Base-by-base conservation (phyloP, 1,140 invertebrate species). In the Protaetia brevitarsis region DNA sequence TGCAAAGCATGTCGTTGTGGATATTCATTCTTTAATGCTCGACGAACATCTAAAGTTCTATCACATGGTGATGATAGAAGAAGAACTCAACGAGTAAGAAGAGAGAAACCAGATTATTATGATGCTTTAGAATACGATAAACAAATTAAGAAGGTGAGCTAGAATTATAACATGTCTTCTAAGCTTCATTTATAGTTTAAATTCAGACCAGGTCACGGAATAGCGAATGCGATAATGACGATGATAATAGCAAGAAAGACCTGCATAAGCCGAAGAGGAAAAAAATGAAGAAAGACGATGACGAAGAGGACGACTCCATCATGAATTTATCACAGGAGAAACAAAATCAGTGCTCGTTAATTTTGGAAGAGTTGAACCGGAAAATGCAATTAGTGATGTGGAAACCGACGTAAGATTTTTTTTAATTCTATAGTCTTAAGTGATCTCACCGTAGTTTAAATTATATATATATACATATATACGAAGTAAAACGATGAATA, bases 51-150 rank as follows among this genome's bases (percentile, higher is more conserved):
- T 0, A 82, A 69, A 72, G 65, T 72, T 37, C 64, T 71, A 68
- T 70, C 71, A 62, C 73, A 71, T 21, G 76, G 71, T 58, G 79
- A 76, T 45, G 83, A 84, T 64, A 79, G 84, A 37, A 73, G 90
- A 37, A 79, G 90, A 65, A 92, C 90, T 0, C 88, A 89, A 70
- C 78, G 91, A 63, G 87, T 92, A 11, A 86, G 90, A 72, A 78
- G 91, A 61, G 88, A 89, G 64, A 90, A 91, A 73, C 89, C 89
- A 29, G 89, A 92, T 82, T 93, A 90, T 79, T 93, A 92, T 70
- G 90, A 93, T 82, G 85, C 89, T 6, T 83, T 91, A 70, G 89
- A 92, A 81, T 87, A 88, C 82, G 87, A 88, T 67, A 88, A 87
- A 75, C 85, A 88, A 74, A 83, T 86, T 27, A 83, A 85, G 75